phyloP scores from a whole-genome alignment of 2,797 vertebrate species.

The Sparidentex hasta region DNA sequence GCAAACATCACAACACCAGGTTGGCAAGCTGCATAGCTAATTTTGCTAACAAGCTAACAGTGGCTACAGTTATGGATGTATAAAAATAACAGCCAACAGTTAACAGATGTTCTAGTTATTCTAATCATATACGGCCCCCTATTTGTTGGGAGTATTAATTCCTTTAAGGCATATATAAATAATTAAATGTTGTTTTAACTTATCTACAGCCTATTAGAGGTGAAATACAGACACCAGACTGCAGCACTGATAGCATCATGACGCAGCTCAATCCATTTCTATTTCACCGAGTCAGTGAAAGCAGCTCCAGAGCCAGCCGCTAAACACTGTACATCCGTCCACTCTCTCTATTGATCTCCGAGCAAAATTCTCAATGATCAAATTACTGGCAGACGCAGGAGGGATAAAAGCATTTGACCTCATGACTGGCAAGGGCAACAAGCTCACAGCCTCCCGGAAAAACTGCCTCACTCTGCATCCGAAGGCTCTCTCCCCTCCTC shows the following conservation, averaged over 20 bases:
- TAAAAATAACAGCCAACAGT: no score
- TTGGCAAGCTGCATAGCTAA: no score
- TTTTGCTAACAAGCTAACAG: no score
- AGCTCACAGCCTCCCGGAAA: background rate
- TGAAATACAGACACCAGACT: background rate
- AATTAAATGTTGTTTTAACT: no score
- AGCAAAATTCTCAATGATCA: conserved; percentile 19
- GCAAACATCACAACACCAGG: no score
- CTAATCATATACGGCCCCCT: no score
- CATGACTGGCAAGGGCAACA: conserved; percentile 1
- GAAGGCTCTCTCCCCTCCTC: background rate
- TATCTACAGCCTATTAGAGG: background rate
- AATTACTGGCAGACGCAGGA: conserved; percentile 12
- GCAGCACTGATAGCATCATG: background rate
- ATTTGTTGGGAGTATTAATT: no score
- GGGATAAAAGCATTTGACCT: conserved; percentile 29
- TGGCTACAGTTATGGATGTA: no score
- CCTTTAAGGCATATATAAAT: no score
- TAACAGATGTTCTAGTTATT: no score
- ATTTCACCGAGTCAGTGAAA: conserved; percentile 34
- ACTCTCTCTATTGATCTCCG: conserved; percentile 19
- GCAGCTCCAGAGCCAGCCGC: background rate
- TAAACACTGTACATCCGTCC: background rate
- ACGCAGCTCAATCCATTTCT: conserved; percentile 5
- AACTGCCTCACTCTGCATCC: background rate